These are phyloP conservation scores for Percopsis omiscomaycus DNA, from an alignment of 2,797 vertebrate genomes.

Conservation along the genomic window DNA sequence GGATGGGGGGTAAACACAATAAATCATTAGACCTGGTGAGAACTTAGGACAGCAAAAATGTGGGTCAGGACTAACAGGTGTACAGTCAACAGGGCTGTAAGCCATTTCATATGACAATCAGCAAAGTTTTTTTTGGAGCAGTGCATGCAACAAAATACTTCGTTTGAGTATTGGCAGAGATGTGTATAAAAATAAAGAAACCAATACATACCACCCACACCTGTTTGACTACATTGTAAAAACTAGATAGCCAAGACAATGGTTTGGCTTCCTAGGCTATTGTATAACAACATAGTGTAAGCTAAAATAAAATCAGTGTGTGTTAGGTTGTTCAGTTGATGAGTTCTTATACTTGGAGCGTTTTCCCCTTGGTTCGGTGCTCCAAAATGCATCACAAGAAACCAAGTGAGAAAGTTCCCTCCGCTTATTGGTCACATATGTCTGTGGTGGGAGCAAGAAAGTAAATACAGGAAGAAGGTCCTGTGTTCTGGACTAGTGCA, in stretches of 20 bases:
- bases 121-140: conserved; percentile 8
- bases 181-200: not conserved
- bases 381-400: too few relatives aligned
- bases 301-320: not conserved
- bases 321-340: not conserved
- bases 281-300: not conserved
- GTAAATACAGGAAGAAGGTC: too few relatives aligned
- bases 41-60: conserved; percentile 8
- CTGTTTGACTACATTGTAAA: conserved; percentile 29
- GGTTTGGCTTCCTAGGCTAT: conserved; percentile 1
- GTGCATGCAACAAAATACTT: conserved; percentile 10
- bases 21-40: conserved; percentile 30
- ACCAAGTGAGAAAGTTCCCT: too few relatives aligned
- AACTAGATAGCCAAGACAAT: not conserved
- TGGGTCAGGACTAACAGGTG: conserved; percentile 25
- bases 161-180: conserved; percentile 10
- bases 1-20: conserved; percentile 2
- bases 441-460: too few relatives aligned
- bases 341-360: not conserved
- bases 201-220: not conserved
- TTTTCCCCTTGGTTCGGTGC: too few relatives aligned
- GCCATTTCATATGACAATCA: conserved; percentile 24
- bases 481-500: too few relatives aligned
- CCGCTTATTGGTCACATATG: too few relatives aligned
- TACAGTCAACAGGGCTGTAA: conserved; percentile 50